Percentiles rank a stretch among this genome's conserved stretches.
These are phyloP conservation scores for Sinella curviseta DNA, from an alignment of 1,140 invertebrate genomes.

Conservation along the genomic window DNA sequence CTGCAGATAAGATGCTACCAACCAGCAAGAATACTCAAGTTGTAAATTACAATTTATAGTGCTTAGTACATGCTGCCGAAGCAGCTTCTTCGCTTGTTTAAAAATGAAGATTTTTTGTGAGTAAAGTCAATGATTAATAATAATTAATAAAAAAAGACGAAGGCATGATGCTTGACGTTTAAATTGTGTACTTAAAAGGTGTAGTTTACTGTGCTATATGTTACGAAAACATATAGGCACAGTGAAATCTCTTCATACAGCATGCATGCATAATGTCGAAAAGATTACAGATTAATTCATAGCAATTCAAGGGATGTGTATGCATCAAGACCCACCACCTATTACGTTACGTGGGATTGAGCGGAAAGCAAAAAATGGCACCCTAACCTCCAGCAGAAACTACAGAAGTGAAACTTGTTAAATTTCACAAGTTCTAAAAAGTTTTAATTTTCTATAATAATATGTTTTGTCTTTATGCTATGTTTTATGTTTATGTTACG, in stretches of 20 bases:
- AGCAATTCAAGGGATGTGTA: too few species aligned
- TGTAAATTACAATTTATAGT: too few species aligned
- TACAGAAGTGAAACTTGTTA: not conserved
- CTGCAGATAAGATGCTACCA: too few species aligned
- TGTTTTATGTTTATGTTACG: too few species aligned
- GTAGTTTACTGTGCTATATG: not conserved
- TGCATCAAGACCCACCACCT: too few species aligned
- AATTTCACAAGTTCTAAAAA: not conserved
- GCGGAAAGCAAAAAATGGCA: not conserved
- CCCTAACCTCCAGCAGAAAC: not conserved
- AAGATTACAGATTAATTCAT: too few species aligned
- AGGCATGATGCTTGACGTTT: not conserved
- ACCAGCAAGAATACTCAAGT: too few species aligned
- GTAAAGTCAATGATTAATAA: not conserved
- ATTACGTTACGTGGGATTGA: not conserved
- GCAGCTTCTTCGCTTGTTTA: not conserved
- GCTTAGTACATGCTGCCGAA: not conserved
- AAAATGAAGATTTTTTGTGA: not conserved
- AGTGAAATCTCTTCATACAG: too few species aligned
- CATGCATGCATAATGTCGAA: too few species aligned
- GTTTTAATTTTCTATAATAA: too few species aligned
- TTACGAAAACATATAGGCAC: not conserved
- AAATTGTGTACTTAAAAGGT: not conserved
- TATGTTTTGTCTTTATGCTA: too few species aligned
- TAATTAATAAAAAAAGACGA: conserved; percentile 5